These are phyloP conservation scores for Pterostichus niger DNA, from an alignment of 2,888 invertebrate species.

Conservation along the genomic window DNA sequence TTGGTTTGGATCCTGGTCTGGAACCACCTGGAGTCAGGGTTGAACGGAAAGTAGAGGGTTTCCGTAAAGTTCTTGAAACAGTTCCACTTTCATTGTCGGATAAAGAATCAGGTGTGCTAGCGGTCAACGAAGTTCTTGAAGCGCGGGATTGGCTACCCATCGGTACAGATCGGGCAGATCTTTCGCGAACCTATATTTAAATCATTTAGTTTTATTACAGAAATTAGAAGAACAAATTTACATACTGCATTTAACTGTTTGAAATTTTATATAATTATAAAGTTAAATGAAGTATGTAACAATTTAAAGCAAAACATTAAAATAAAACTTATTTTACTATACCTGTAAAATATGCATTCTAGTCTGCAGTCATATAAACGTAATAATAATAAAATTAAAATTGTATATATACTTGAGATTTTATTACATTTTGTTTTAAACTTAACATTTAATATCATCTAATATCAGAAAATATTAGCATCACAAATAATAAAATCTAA, in stretches of 20 bases:
- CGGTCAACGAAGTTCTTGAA: conserved; percentile 87
- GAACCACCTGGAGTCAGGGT: conserved; percentile 89
- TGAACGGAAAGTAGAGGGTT: conserved; percentile 84
- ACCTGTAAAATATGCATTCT: conserved; percentile 10
- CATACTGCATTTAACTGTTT: conserved; percentile 35
- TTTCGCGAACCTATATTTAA: conserved; percentile 89
- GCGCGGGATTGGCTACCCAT: conserved; percentile 82
- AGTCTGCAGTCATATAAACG: too few relatives aligned
- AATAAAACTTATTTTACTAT: conserved; percentile 33
- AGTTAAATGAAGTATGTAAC: conserved; percentile 45
- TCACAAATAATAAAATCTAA: too few relatives aligned
- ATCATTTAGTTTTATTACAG: background rate
- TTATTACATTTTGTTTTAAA: background rate
- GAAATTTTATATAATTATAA: conserved; percentile 6
- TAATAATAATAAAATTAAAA: background rate
- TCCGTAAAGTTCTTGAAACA: conserved; percentile 83
- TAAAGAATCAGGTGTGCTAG: conserved; percentile 93
- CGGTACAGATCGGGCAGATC: conserved; percentile 93
- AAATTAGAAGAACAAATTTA: background rate
- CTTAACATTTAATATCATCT: too few relatives aligned
- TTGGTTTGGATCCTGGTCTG: conserved; percentile 78
- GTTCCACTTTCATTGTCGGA: conserved; percentile 92
- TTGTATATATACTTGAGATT: background rate
- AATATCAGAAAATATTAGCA: too few relatives aligned
- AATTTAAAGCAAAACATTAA: conserved; percentile 33